A percentile compares a stretch with the other conserved stretches of the same genome.
Evolutionary conservation across 2,888 invertebrate genomes (phyloP).

Genomic region (Sphinx pinastri): DNA sequence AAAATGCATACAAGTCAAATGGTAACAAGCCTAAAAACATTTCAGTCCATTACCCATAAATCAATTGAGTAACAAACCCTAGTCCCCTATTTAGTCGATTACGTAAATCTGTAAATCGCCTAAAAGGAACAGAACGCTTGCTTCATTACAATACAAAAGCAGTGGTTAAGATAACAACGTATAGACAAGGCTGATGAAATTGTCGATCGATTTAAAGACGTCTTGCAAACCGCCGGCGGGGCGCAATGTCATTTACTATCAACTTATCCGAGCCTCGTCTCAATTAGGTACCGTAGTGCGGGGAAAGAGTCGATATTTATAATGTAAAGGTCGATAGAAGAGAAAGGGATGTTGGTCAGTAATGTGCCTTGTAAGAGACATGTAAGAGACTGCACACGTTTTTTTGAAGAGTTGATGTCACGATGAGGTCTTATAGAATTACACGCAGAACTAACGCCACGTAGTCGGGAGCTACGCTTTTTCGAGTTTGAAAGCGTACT

Average conservation of each 20-base stretch:
- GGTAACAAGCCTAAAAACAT: not conserved
- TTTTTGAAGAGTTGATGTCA: too few relatives aligned
- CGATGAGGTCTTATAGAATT: too few relatives aligned
- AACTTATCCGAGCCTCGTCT: conserved; percentile 52
- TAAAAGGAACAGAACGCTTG: conserved; percentile 9
- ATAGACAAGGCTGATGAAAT: conserved; percentile 25
- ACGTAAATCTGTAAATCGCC: conserved; percentile 12
- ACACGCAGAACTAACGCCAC: too few relatives aligned
- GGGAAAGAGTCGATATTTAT: conserved; percentile 39
- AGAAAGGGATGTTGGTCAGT: too few relatives aligned
- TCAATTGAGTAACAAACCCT: not conserved
- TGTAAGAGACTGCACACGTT: too few relatives aligned
- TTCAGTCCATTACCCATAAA: not conserved
- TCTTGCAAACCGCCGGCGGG: conserved; percentile 43
- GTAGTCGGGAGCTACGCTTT: too few relatives aligned
- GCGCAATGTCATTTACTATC: conserved; percentile 33
- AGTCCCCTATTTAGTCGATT: not conserved
- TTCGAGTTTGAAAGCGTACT: too few relatives aligned
- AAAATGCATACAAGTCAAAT: too few relatives aligned
- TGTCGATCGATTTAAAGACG: conserved; percentile 45
- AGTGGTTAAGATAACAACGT: conserved; percentile 18
- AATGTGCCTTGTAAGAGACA: too few relatives aligned
- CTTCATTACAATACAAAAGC: conserved; percentile 22
- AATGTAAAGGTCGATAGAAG: too few relatives aligned
- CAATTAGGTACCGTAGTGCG: conserved; percentile 58